Percentiles rank a stretch among this genome's conserved stretches.
phyloP scores from a whole-genome alignment of 1,140 invertebrate species.

The Ceratina japonica region DNA sequence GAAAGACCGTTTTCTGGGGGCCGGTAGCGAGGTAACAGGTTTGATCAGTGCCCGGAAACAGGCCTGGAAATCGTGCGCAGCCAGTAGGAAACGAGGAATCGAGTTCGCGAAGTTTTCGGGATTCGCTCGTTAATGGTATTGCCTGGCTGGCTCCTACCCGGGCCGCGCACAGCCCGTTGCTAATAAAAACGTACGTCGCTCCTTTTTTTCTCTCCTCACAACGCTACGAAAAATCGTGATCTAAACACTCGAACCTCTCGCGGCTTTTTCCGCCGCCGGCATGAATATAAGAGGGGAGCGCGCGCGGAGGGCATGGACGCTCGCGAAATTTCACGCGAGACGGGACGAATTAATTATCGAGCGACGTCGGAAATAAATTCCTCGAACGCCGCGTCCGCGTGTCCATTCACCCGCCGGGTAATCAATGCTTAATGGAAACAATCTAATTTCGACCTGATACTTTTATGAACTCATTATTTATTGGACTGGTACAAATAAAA shows the following conservation, averaged over 20 bases:
- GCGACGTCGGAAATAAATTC: conserved; percentile 40
- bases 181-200: conserved; percentile 65
- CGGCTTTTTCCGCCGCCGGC: not conserved
- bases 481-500: conserved; percentile 5
- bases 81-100: conserved; percentile 59
- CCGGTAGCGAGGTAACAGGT: not conserved
- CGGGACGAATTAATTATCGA: conserved; percentile 33
- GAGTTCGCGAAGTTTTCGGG: conserved; percentile 72
- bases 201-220: no score
- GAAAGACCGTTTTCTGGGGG: no score
- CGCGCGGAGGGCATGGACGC: not conserved
- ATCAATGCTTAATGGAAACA: conserved; percentile 43
- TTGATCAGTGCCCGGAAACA: conserved; percentile 12
- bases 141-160: conserved; percentile 58
- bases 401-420: conserved; percentile 24
- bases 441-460: conserved; percentile 24
- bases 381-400: not conserved
- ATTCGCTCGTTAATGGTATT: conserved; percentile 72
- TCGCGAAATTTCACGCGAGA: conserved; percentile 12
- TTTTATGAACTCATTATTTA: conserved; percentile 36
- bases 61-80: conserved; percentile 29
- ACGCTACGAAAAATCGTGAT: not conserved
- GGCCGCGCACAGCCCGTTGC: conserved; percentile 24
- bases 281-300: not conserved
- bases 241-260: not conserved